Evolutionary conservation across 1,140 invertebrate genomes (phyloP).

Genomic region (Cotesia typhae): DNA sequence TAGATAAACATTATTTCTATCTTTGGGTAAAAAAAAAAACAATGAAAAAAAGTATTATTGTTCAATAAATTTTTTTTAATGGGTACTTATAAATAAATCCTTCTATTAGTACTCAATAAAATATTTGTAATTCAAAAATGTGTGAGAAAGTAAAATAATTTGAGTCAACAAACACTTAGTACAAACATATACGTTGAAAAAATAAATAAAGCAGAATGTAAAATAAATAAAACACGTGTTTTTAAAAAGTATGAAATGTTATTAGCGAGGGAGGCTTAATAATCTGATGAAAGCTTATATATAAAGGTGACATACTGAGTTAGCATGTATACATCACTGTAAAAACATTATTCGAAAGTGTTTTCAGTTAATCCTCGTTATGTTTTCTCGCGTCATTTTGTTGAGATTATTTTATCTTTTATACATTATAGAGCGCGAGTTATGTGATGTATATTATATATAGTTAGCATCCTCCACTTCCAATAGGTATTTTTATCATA

Average conservation of each 20-base stretch:
- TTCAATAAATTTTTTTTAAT: too few relatives aligned
- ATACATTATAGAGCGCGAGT: slow-evolving; percentile 8
- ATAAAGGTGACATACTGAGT: slow-evolving; percentile 35
- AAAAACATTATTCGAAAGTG: slow-evolving; percentile 27
- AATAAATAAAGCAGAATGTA: not conserved
- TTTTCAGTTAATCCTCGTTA: slow-evolving; percentile 12
- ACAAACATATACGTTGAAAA: not conserved
- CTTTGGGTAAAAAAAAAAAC: too few relatives aligned
- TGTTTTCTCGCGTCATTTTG: not conserved
- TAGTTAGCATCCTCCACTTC: too few relatives aligned
- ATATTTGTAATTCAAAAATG: too few relatives aligned
- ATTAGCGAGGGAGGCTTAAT: slow-evolving; percentile 10
- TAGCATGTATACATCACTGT: slow-evolving; percentile 31
- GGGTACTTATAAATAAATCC: too few relatives aligned
- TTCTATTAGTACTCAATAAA: too few relatives aligned
- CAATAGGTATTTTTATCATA: slow-evolving; percentile 30
- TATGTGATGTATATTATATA: too few relatives aligned
- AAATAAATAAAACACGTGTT: not conserved
- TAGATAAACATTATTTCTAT: too few relatives aligned
- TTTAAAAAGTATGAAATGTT: not conserved
- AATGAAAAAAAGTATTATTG: too few relatives aligned
- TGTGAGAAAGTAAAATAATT: slow-evolving; percentile 25
- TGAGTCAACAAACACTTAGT: slow-evolving; percentile 12
- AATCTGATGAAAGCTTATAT: slow-evolving; percentile 39
- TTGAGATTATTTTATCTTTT: slow-evolving; percentile 7